These are phyloP conservation scores for Saguinus midas DNA, from an alignment of 2,113 vertebrate genomes.

Conservation along the genomic window DNA sequence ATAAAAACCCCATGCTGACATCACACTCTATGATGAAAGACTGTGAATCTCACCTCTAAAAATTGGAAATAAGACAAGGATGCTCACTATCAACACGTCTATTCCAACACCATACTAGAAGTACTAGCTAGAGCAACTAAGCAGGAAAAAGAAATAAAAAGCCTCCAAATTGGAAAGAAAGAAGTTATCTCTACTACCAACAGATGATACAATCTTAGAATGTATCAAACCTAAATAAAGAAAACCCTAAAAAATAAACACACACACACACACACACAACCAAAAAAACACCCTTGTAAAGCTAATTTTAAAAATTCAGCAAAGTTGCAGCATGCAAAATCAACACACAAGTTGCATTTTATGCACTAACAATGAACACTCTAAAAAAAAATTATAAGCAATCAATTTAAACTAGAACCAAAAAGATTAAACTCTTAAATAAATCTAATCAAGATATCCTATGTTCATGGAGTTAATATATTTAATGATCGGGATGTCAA, in stretches of 20 bases:
- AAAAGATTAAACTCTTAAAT: not conserved
- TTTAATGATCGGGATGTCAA: not conserved
- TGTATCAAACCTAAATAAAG: not conserved
- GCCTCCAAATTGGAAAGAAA: not conserved
- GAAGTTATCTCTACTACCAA: not conserved
- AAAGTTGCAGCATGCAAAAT: not conserved
- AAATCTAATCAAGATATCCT: not conserved
- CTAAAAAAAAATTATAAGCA: not conserved
- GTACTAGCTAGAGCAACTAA: not conserved
- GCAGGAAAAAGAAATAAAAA: not conserved
- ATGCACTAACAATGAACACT: not conserved
- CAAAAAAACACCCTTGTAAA: not conserved
- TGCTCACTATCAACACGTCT: not conserved
- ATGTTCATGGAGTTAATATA: not conserved
- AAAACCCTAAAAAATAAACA: not conserved
- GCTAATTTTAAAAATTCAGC: not conserved
- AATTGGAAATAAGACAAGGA: not conserved
- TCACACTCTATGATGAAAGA: not conserved
- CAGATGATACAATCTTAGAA: not conserved
- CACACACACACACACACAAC: no score
- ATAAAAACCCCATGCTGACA: not conserved
- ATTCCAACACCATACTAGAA: not conserved
- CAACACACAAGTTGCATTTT: not conserved
- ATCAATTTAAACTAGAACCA: not conserved
- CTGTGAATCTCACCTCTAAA: not conserved